These are phyloP conservation scores for Philaethria dido DNA, from an alignment of 2,888 invertebrate species.

Conservation along the genomic window DNA sequence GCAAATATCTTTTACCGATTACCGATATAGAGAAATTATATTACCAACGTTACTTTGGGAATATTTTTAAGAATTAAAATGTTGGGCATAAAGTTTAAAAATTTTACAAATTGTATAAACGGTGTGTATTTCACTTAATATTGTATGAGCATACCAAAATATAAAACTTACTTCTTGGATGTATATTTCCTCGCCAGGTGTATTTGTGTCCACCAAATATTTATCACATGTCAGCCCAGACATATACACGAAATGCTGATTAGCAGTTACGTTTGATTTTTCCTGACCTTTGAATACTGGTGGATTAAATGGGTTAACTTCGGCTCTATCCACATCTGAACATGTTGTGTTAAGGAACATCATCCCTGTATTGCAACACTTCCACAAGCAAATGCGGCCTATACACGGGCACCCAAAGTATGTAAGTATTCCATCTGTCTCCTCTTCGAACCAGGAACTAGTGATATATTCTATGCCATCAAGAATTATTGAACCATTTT, in stretches of 20 bases:
- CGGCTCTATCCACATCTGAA: constrained; percentile 49
- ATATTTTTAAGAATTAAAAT: too few species aligned
- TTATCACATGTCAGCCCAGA: constrained; percentile 58
- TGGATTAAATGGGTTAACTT: constrained; percentile 66
- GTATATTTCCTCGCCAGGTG: constrained; percentile 56
- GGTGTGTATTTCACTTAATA: not conserved
- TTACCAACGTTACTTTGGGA: too few species aligned
- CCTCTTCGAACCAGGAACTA: constrained; percentile 62
- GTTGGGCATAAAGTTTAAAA: too few species aligned
- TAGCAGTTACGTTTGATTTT: constrained; percentile 51
- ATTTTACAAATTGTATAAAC: too few species aligned
- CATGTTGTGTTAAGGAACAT: constrained; percentile 57
- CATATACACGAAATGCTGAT: constrained; percentile 67
- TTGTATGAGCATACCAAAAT: not conserved
- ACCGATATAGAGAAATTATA: too few species aligned
- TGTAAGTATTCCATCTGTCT: constrained; percentile 50
- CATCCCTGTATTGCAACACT: constrained; percentile 62
- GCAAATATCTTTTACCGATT: too few species aligned
- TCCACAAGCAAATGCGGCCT: constrained; percentile 65
- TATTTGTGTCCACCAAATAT: constrained; percentile 61
- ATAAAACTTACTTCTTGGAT: constrained; percentile 67
- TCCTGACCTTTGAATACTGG: constrained; percentile 61
- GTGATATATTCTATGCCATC: constrained; percentile 61
- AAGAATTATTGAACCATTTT: constrained; percentile 62
- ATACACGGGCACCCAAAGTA: constrained; percentile 71